Conservation (phyloP, 2,888 invertebrate species). For the Acleris laterana region DNA sequence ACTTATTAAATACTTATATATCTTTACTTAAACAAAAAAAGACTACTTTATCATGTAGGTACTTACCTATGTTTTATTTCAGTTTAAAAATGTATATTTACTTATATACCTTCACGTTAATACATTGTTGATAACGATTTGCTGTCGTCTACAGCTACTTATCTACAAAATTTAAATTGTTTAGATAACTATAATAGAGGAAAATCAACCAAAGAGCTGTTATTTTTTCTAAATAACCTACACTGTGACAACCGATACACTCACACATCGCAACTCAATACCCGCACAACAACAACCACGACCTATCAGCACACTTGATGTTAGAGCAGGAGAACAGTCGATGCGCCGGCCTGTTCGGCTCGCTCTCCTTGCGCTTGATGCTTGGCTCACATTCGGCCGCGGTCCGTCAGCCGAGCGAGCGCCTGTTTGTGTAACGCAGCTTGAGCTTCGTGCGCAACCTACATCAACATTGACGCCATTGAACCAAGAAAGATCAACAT, state of each 20-base stretch:
- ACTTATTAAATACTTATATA: no score
- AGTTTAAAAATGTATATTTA: no score
- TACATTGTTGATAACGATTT: no score
- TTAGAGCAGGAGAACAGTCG: conserved; percentile 38
- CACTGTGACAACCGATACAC: conserved; percentile 31
- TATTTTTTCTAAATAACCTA: neutral
- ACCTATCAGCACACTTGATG: conserved; percentile 35
- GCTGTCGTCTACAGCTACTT: no score
- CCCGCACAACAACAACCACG: conserved; percentile 23
- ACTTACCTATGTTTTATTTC: no score
- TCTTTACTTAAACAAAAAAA: no score
- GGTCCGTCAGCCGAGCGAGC: conserved; percentile 69
- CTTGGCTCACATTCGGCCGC: conserved; percentile 68
- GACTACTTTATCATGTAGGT: no score
- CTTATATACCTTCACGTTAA: no score
- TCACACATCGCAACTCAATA: conserved; percentile 18
- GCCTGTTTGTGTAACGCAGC: conserved; percentile 48
- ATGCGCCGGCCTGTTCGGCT: conserved; percentile 32
- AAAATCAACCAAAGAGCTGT: no score
- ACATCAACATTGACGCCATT: conserved; percentile 80
- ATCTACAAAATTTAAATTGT: no score
- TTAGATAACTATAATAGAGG: no score
- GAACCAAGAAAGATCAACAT: conserved; percentile 61
- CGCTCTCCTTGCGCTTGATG: conserved; percentile 32
- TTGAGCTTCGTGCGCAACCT: conserved; percentile 72